A percentile compares a stretch with the other conserved stretches of the same genome.
Conservation (phyloP, 2,888 invertebrate genomes). For the Melanotus villosus region DNA sequence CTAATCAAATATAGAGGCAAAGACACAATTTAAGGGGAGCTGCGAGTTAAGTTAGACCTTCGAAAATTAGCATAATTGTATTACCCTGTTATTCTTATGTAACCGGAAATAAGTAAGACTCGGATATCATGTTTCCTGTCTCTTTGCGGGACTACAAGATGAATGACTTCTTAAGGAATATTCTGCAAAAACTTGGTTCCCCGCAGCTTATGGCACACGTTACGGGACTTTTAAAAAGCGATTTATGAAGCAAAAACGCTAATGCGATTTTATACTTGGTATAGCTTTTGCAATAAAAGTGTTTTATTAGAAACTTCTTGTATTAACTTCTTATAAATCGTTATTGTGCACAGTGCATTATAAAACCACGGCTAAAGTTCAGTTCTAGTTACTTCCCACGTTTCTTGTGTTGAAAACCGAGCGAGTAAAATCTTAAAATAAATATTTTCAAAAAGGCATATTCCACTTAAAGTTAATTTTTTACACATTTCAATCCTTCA, state of each 20-base stretch:
- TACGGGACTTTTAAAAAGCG: conserved; percentile 59
- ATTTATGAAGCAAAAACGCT: conserved; percentile 58
- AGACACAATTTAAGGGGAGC: no score
- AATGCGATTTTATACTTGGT: conserved; percentile 44
- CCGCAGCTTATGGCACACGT: conserved; percentile 55
- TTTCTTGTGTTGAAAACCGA: no score
- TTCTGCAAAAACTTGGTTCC: conserved; percentile 36
- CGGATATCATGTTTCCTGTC: conserved; percentile 58
- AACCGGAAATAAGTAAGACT: conserved; percentile 52
- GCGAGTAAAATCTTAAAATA: no score
- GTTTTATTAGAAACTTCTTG: conserved; percentile 26
- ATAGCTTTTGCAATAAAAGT: conserved; percentile 19
- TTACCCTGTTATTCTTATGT: conserved; percentile 46
- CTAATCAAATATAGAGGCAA: no score
- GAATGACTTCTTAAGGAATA: conserved; percentile 57
- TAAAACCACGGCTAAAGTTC: neutral
- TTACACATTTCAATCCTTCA: no score
- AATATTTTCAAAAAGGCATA: no score
- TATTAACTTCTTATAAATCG: conserved; percentile 7
- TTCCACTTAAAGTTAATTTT: no score
- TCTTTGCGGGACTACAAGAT: conserved; percentile 54
- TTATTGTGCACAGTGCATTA: neutral
- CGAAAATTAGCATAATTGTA: conserved; percentile 40
- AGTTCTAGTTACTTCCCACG: no score
- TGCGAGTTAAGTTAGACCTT: conserved; percentile 2